Base-by-base conservation (phyloP, 2,113 vertebrate genomes). In the Aythya baeri region DNA sequence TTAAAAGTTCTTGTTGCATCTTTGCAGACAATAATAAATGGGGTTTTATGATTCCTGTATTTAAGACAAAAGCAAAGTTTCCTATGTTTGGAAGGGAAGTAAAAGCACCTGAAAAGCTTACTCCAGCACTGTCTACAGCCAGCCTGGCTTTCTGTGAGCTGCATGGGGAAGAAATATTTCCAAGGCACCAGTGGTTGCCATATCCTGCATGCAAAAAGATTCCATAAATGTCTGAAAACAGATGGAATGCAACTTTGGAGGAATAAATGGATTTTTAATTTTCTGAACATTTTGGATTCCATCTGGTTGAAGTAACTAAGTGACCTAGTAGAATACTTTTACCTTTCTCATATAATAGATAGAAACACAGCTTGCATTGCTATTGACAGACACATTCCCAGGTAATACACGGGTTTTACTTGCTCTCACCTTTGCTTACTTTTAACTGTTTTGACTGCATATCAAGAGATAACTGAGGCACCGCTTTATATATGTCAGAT, bases 251-350 rank as follows among this genome's bases (percentile, higher is more conserved):
- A 94, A 94, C 92, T 95, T 96, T 62, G 66, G 71, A 94, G 80
- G 93, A 93, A 96, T 95, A 96, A 96, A 96, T 92, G 92, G 96
- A 91, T 97, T 96, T 92, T 96, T 96, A 95, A 94, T 95, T 96
- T 96, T 97, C 86, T 93, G 92, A 95, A 93, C 93, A 95, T 96
- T 97, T 95, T 96, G 83, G 77, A 96, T 96, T 96, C 96, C 96
- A 97, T 96, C 91, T 95, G 96, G 81, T 91, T 96, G 93, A 92
- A 91, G 92, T 95, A 96, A 95, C 74, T 65, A 77, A 96, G 81
- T 95, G 94, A 94, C 93, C 86, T 91, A 94, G 83, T 94, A 76
- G 86, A 89, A 89, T 91, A 74, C 77, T 95, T 96, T 83, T 92
- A 89, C 92, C 86, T 94, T 89, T 85, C 89, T 43, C 73, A 78